Percentiles rank a stretch among this genome's conserved stretches.
phyloP scores from a whole-genome alignment of 2,797 vertebrate species.

The Enteromius radiatus region DNA sequence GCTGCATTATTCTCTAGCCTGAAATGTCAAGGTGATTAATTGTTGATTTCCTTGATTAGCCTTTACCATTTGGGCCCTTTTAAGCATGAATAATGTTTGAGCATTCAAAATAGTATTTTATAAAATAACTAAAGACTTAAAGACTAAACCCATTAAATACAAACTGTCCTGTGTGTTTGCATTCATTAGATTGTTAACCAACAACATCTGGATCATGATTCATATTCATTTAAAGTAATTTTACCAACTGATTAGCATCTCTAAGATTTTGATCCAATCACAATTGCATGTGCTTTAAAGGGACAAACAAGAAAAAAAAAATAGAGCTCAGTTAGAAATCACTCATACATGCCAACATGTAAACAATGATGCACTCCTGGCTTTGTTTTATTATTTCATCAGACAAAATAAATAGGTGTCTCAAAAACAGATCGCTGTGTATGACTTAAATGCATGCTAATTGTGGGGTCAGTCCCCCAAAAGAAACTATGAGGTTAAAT shows the following conservation, averaged over 20 bases:
- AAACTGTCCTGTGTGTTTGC: not conserved
- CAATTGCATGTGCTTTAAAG: not conserved
- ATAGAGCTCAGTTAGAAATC: constrained; percentile 59
- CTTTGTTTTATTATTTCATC: constrained; percentile 54
- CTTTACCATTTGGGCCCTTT: not conserved
- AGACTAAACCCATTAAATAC: too few species aligned
- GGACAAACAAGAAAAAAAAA: not conserved
- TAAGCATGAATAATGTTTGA: not conserved
- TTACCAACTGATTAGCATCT: not conserved
- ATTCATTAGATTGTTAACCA: not conserved
- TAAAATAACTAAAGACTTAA: not conserved
- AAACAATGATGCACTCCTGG: constrained; percentile 66
- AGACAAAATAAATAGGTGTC: constrained; percentile 13
- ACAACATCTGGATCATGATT: not conserved
- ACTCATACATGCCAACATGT: constrained; percentile 56
- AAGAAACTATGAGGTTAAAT: not conserved
- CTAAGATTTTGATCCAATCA: not conserved
- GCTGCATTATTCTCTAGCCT: not conserved
- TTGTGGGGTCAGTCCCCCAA: not conserved
- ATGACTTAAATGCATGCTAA: not conserved
- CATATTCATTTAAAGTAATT: not conserved
- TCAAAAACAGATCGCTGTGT: constrained; percentile 25
- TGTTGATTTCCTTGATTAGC: not conserved
- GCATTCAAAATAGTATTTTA: not conserved
- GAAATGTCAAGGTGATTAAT: not conserved